phyloP scores from a whole-genome alignment of 1,140 invertebrate genomes.

The Harpegnathos saltator region DNA sequence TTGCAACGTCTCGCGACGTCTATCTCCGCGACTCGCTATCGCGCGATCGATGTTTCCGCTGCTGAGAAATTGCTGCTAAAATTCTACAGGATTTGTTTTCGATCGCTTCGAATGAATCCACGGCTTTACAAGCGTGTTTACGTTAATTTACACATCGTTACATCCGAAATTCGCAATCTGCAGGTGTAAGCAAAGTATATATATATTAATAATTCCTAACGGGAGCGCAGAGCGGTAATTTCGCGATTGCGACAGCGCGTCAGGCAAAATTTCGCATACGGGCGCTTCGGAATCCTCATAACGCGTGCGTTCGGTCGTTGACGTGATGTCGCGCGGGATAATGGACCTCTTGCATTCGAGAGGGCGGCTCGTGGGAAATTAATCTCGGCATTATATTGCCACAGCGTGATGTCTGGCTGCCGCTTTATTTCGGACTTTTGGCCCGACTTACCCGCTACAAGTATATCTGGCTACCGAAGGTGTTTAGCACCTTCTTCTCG shows the following conservation, averaged over 20 bases:
- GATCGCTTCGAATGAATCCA: too few relatives aligned
- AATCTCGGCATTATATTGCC: slow-evolving; percentile 78
- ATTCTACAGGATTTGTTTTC: too few relatives aligned
- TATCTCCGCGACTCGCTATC: too few relatives aligned
- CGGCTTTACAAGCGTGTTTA: too few relatives aligned
- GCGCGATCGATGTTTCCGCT: too few relatives aligned
- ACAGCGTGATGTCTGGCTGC: slow-evolving; percentile 64
- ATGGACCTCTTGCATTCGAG: slow-evolving; percentile 56
- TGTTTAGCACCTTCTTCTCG: slow-evolving; percentile 64
- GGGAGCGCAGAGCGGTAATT: too few relatives aligned
- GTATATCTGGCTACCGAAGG: slow-evolving; percentile 70
- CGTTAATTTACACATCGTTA: too few relatives aligned
- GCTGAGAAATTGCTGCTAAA: too few relatives aligned
- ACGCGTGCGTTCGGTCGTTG: slow-evolving; percentile 51
- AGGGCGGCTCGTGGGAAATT: slow-evolving; percentile 73
- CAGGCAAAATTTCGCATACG: neutral
- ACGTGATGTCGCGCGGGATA: slow-evolving; percentile 66
- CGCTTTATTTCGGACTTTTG: slow-evolving; percentile 78
- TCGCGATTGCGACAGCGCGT: neutral
- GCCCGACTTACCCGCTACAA: slow-evolving; percentile 74
- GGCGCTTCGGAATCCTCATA: neutral
- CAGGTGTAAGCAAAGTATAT: too few relatives aligned
- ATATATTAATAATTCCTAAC: too few relatives aligned
- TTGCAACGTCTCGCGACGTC: too few relatives aligned
- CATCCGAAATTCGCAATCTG: too few relatives aligned